Evolutionary conservation across 2,113 vertebrate species (phyloP).

Genomic region (Pyrgilauda ruficollis): DNA sequence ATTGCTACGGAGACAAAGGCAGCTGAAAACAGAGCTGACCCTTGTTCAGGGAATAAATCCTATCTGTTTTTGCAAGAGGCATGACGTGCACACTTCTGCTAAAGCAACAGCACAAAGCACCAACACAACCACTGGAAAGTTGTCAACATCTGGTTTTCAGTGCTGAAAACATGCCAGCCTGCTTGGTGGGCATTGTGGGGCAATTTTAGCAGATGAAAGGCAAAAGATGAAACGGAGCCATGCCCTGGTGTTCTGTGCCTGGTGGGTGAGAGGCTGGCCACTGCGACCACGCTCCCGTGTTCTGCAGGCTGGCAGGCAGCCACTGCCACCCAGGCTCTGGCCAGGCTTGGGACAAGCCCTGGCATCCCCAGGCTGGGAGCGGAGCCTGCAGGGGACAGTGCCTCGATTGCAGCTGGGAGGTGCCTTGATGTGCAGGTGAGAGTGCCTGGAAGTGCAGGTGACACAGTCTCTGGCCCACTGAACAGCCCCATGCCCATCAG

Average conservation of each 20-base stretch:
- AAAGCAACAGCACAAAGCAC: background rate
- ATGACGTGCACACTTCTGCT: background rate
- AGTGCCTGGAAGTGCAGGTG: background rate
- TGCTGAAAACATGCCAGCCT: background rate
- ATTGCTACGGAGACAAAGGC: rapidly evolving
- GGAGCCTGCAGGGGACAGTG: rapidly evolving
- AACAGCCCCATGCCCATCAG: background rate
- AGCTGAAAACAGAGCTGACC: background rate
- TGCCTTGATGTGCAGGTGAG: background rate
- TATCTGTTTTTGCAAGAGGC: background rate
- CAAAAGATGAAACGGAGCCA: background rate
- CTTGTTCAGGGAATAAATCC: background rate
- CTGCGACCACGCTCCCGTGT: rapidly evolving
- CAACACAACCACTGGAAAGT: background rate
- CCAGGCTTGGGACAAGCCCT: background rate
- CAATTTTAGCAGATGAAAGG: background rate
- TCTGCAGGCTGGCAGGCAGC: background rate
- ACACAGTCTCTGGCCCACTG: rapidly evolving
- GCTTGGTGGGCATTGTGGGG: background rate
- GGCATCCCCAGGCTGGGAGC: rapidly evolving
- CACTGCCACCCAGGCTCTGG: background rate
- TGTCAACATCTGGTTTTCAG: background rate
- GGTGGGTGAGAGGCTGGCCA: background rate
- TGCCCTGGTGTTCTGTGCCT: rapidly evolving
- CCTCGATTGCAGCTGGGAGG: too few species aligned